Percentiles rank a stretch among this genome's conserved stretches.
Evolutionary conservation across 37 sponge, comb jelly and placozoan species (phyloP).

Genomic region (Eunapius fragilis): DNA sequence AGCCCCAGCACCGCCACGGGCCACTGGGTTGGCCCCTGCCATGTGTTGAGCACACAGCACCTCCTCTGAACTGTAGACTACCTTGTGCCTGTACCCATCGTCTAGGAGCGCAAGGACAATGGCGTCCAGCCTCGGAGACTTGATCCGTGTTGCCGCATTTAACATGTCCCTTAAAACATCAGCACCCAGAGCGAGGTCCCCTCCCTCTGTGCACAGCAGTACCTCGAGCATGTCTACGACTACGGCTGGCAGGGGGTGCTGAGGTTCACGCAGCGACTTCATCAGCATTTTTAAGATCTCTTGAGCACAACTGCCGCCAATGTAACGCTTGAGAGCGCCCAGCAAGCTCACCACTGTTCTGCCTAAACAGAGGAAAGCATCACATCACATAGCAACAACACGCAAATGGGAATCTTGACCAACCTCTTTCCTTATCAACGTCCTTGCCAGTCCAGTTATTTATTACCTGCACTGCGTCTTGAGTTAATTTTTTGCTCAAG

Average conservation of each 20-base stretch:
- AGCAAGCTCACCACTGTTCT: not conserved
- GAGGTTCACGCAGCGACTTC: not conserved
- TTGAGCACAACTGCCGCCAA: not conserved
- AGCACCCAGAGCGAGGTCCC: not conserved
- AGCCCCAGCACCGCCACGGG: not conserved
- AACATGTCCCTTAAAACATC: not conserved
- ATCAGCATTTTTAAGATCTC: not conserved
- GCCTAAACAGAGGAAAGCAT: not conserved
- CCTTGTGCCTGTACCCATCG: not conserved
- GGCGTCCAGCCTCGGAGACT: not conserved
- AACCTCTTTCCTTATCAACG: not conserved
- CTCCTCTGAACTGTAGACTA: not conserved
- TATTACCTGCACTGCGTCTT: not conserved
- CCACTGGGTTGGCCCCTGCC: not conserved
- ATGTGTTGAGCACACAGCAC: not conserved
- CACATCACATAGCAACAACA: not conserved
- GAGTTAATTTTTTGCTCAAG: not conserved
- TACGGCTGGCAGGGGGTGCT: not conserved
- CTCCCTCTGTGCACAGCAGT: not conserved
- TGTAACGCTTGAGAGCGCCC: not conserved
- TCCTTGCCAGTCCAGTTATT: not conserved
- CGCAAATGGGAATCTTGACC: no score
- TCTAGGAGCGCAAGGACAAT: not conserved
- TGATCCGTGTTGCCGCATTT: not conserved
- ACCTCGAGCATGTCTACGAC: not conserved